phyloP scores from a whole-genome alignment of 2,888 invertebrate genomes.

The Oligia fasciuncula region DNA sequence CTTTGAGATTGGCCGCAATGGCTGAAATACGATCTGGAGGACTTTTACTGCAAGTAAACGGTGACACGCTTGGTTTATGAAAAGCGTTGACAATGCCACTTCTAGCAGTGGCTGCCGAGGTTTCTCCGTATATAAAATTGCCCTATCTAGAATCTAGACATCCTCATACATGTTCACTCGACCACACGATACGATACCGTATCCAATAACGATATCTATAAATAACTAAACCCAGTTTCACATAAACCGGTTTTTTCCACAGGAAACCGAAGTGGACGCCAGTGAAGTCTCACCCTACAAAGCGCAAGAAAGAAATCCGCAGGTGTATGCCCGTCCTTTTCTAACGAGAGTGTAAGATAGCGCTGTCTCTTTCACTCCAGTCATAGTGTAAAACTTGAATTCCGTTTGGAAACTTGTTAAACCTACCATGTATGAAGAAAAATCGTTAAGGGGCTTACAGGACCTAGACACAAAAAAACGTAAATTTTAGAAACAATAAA shows the following conservation, averaged over 20 bases:
- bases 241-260: conserved; percentile 42
- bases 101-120: not conserved
- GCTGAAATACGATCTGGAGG: too few relatives aligned
- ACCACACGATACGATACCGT: not conserved
- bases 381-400: conserved; percentile 51
- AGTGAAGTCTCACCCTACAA: conserved; percentile 79
- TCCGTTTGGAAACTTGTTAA: conserved; percentile 14
- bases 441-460: not conserved
- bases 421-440: conserved; percentile 24
- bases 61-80: not conserved
- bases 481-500: too few relatives aligned
- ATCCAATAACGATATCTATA: not conserved
- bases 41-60: not conserved
- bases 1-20: too few relatives aligned
- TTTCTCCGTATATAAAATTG: too few relatives aligned
- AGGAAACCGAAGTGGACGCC: conserved; percentile 79
- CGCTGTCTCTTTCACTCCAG: conserved; percentile 57
- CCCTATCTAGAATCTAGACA: not conserved
- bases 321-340: conserved; percentile 65
- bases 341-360: conserved; percentile 67
- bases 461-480: too few relatives aligned
- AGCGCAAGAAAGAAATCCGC: conserved; percentile 76
- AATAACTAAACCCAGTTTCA: conserved; percentile 13
- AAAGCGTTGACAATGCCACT: not conserved
- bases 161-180: not conserved